Evolutionary conservation across 2,888 invertebrate genomes (phyloP), one percentile per base, ranked within the genome.

Genomic region (Eristalis tenax): DNA sequence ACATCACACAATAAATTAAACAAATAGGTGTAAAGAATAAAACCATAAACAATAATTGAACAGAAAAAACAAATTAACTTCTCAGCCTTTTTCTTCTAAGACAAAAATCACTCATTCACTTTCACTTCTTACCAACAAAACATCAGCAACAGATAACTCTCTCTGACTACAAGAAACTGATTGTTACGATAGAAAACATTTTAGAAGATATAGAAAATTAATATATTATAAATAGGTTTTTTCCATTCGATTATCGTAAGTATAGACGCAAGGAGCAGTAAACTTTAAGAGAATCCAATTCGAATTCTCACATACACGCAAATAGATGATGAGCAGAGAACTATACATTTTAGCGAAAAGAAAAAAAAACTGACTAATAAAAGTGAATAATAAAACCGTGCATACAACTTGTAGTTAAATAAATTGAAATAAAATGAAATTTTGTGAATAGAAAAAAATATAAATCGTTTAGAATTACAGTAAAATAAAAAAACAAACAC

Each of bases 391-490:
- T 57, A n/a, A 57, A 70, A 32, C 50, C n/a, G 11, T 32, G 40
- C 68, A 43, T 64, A 35, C 64, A 57, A 69, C 56, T 43, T 68
- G 57, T 87, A 87, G 87, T 26, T 83, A 87, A 87, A 83, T 68
- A 75, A 87, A 87, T 68, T 79, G 22, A 68, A 77, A 50, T 18
- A 18, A 50, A 50, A 50, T 50, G 50, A 50, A 86, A 61, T 65
- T 32, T 80, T 87, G 87, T 87, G 87, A 87, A 87, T 80, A 87
- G 83, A n/a, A 59, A 61, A 69, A 83, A 61, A 73, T n/a, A 83
- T 79, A 83, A 86, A 75, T 66, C 75, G 83, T 80, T 68, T 87
- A 83, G 87, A 15, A 76, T 83, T 70, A 87, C 57, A 73, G 61
- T 43, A 15, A 50, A 57, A 50, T 22, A 23, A 23, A 23, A 57